Base-by-base conservation (phyloP, 2,888 invertebrate genomes). In the Zeuzera pyrina region DNA sequence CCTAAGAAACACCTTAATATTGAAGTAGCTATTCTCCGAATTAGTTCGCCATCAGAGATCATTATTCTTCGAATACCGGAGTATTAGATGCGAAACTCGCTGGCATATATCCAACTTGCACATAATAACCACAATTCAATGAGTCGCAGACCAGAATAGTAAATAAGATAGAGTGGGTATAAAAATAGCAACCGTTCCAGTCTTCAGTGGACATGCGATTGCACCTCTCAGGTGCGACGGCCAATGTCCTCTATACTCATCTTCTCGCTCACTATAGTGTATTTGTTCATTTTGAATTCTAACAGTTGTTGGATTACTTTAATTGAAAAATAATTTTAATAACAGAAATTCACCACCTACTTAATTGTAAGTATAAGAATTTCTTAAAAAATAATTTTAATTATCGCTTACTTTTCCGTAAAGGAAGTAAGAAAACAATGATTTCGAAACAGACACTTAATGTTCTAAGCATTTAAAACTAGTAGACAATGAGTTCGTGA, bases 71-170 rank as follows among this genome's bases (percentile, higher is more conserved):
- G 76, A 74, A 81, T 78, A 79, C 78, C 69, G 60, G 71, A 65
- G 69, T 59, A 69, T 69, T 72, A 70, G 66, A 72, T 69, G 63
- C 52, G 68, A 63, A 66, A 57, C 58, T 59, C 46, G 61, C 67
- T 83, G 83, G 83, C 83, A 70, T 60, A 60, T 66, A 62, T 78
- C 83, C 81, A 81, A 79, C 69, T 69, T 77, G 77, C 79, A 79
- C 79, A 81, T 83, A 81, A 81, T 83, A 81, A 79, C 79, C 77
- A 81, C 83, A 79, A 81, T 83, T 81, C 81, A 83, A 83, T 81
- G 81, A 81, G 81, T 73, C 74, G 76, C 76, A 68, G 76, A 77
- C 83, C 70, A 78, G 81, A 83, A 81, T 81, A 83, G 83, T 81
- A 77, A 83, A 81, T 79, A 81, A 83, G 77, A 79, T 78, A 78